Evolutionary conservation across 2,797 vertebrate genomes (phyloP).

Genomic region (Zenarchopterus dispar): DNA sequence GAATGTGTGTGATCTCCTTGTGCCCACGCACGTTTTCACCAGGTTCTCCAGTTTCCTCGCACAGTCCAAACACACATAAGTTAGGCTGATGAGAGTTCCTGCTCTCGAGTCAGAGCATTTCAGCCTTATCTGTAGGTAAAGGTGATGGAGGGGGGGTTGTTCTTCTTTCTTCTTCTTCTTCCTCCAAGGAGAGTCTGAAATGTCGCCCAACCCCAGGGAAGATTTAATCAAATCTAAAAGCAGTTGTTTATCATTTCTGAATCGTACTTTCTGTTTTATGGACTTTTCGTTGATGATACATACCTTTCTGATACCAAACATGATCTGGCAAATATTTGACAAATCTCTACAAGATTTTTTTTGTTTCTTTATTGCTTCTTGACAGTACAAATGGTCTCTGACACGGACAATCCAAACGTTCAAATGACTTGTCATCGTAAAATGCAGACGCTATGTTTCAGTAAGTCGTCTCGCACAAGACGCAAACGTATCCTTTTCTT

Average conservation of each 20-base stretch:
- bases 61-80: not conserved
- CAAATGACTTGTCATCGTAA: constrained; percentile 52
- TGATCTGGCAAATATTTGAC: constrained; percentile 59
- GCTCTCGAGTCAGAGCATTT: no score
- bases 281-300: constrained; percentile 15
- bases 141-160: no score
- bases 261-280: no score
- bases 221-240: no score
- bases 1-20: not conserved
- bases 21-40: not conserved
- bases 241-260: constrained; percentile 13
- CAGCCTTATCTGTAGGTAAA: no score
- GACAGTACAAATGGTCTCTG: constrained; percentile 62
- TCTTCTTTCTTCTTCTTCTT: no score
- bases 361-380: constrained; percentile 43
- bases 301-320: constrained; percentile 50
- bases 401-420: constrained; percentile 60
- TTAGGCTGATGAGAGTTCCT: no score
- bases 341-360: constrained; percentile 31
- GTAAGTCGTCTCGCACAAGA: constrained; percentile 42
- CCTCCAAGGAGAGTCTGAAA: no score
- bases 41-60: not conserved
- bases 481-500: constrained; percentile 58
- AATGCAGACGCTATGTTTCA: constrained; percentile 55
- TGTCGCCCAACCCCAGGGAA: no score